Base-by-base conservation (phyloP, 1,140 invertebrate genomes). In the Forficula auricularia region DNA sequence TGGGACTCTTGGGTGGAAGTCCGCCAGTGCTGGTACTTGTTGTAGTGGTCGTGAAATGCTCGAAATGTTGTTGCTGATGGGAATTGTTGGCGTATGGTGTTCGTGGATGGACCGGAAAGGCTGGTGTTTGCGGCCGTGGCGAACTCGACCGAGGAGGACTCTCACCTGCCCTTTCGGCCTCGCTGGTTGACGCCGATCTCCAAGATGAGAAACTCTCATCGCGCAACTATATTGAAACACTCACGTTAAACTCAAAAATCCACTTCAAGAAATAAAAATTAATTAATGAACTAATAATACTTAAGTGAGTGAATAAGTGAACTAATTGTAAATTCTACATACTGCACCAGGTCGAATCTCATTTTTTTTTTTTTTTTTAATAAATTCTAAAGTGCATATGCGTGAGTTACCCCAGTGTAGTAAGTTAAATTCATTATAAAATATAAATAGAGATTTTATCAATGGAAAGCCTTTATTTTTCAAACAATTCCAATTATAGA, bases 41-140 rank as follows among this genome's bases (percentile, higher is more conserved):
- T 4, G 22, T 27, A 4, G 22, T 6, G 4, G 35, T 16, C 13
- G 35, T 27, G 30, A 59, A 4, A 45, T 44, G 3, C 57, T 56
- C 57, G 63, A 48, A 67, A 68, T 47, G 70, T 66, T 48, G 72
- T 63, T 45, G 73, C 71, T 19, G 75, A 70, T 72, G 67, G 19
- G 66, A 66, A 39, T 65, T 64, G 55, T 72, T 78, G 49, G 59
- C 65, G 65, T 89, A 89, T 1, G 86, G 85, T 2, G 87, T 90
- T 48, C 83, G 73, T 19, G 86, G 83, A 51, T 82, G 78, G 15
- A 87, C 82, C 27, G 87, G 87, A 65, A 91, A 92, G 33, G 81
- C 81, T 14, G 87, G 87, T 2, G 87, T 91, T 57, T 84, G 78
- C 15, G 84, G 82, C 43, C 86, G 60, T 14, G 71, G 60, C 59